Evolutionary conservation across 2,113 vertebrate species (phyloP).

Genomic region (Corynorhinus townsendii): DNA sequence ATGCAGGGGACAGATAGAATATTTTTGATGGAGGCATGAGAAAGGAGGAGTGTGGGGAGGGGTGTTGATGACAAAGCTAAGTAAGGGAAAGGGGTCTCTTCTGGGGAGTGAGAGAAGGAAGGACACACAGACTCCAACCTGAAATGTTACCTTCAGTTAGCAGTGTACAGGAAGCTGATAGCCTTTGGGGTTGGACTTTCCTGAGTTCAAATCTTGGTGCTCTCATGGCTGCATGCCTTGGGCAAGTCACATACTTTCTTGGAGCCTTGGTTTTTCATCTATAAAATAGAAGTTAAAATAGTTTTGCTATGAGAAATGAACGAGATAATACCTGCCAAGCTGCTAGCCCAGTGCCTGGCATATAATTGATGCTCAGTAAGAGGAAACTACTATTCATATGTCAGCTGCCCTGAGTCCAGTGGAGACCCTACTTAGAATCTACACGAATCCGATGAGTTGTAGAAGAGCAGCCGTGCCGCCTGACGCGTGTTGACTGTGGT

Average conservation of each 20-base stretch:
- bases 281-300: neutral
- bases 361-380: neutral
- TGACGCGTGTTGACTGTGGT: no score
- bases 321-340: neutral
- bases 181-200: neutral
- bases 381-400: neutral
- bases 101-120: neutral
- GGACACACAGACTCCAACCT: neutral
- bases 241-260: neutral
- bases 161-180: neutral
- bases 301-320: neutral
- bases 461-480: neutral
- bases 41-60: neutral
- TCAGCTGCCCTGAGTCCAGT: neutral
- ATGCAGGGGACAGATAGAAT: neutral
- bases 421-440: neutral
- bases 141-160: neutral
- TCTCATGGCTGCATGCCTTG: neutral
- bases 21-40: neutral
- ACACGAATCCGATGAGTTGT: rapidly evolving
- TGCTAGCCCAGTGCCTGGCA: neutral
- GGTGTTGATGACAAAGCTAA: neutral
- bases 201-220: neutral
- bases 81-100: neutral
- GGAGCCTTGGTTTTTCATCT: neutral